Evolutionary conservation across 2,888 invertebrate species (phyloP), one percentile per base, ranked within the genome.

Genomic region (Congeria kusceri): DNA sequence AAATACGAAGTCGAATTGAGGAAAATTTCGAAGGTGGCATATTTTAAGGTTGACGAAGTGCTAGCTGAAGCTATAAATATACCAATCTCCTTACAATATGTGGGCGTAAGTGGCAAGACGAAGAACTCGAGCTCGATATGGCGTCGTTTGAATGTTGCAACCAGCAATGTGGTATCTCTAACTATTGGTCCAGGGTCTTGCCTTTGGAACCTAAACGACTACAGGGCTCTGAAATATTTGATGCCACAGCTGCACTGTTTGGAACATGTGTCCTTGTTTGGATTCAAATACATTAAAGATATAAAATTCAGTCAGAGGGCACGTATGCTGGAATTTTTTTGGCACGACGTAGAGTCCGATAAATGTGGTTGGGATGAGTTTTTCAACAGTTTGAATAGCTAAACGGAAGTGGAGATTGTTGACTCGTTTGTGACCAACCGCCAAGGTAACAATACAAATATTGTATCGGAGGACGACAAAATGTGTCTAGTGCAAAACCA

Each of bases 181-280:
- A 25, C 23, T 5, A 25, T 53, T 53, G 53, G 53, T 18, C 53
- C 9, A 53, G 53, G 13, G 20, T 9, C 53, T 7, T 53, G 13
- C 18, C 9, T 53, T 25, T 53, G 53, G 53, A 20, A 20, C 1
- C 53, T n/a, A 25, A 9, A 23, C 2, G 53, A 53, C 11, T 53
- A 13, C 25, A 1, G 2, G 2, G 25, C 53, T 15, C 53, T 53
- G 53, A n/a, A 23, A 7, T 9, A 58, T 15, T 20, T 58, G 28
- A 28, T 68, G 46, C 67, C 67, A 11, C 58, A 46, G n/a, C 27
- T 68, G 25, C 25, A 68, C 18, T 23, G n/a, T n/a, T 39, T 68
- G 44, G 44, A 46, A 20, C 46, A 58, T 46, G 5, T 68, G n/a
- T 25, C 57, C n/a, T 25, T 68, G 25, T n/a, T 68, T 9, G 67